Percentiles rank a stretch among this genome's conserved stretches.
phyloP scores from a whole-genome alignment of 2,113 vertebrate species.

The Haemorhous mexicanus region DNA sequence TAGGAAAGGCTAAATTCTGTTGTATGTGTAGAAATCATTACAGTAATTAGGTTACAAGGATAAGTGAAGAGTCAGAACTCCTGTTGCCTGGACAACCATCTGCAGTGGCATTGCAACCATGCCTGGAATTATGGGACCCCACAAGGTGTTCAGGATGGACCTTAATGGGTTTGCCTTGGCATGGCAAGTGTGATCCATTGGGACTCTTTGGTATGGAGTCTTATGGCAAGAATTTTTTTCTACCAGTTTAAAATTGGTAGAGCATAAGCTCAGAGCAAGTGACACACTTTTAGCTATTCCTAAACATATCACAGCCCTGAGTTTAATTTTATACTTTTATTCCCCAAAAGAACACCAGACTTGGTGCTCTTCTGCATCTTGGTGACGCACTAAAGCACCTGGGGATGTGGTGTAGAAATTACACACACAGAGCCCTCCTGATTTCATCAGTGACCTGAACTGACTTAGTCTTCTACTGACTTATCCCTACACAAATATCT shows the following conservation, averaged over 20 bases:
- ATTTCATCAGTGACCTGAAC: background rate
- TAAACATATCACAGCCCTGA: background rate
- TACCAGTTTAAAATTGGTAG: background rate
- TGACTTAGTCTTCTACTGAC: background rate
- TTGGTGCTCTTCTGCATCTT: background rate
- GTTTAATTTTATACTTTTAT: background rate
- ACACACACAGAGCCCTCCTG: background rate
- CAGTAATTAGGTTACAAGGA: background rate
- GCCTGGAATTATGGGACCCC: background rate
- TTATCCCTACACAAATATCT: background rate
- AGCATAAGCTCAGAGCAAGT: background rate
- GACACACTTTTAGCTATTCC: background rate
- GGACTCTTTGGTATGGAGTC: background rate
- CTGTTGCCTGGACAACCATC: background rate
- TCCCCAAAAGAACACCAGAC: background rate
- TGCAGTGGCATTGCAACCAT: background rate
- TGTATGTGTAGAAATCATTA: background rate
- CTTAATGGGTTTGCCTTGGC: rapidly evolving
- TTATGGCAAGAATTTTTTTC: background rate
- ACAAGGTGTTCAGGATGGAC: rapidly evolving
- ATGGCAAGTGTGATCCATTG: rapidly evolving
- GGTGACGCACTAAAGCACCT: background rate
- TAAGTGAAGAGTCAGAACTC: background rate
- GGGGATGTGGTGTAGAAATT: background rate
- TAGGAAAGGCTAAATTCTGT: background rate